Conservation (phyloP, 2,797 vertebrate species). For the Naso thynnoides region DNA sequence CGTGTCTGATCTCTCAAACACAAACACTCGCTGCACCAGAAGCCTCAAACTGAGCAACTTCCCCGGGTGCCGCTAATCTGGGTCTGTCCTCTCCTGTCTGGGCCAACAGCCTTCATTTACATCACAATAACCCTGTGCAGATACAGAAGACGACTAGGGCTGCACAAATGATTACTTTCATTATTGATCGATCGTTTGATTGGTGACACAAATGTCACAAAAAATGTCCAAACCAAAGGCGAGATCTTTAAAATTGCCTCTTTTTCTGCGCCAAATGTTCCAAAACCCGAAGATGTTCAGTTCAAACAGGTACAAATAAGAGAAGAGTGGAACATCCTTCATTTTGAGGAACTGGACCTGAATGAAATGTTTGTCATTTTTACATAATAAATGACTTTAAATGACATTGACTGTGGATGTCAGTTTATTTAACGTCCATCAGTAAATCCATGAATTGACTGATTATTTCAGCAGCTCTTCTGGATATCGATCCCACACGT, state of each 20-base stretch:
- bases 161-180: background rate
- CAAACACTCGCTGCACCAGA: constrained; percentile 25
- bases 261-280: too few species aligned
- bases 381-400: background rate
- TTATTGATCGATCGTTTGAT: background rate
- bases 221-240: too few species aligned
- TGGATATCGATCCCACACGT: background rate
- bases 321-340: background rate
- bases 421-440: background rate
- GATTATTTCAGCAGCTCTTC: background rate
- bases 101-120: constrained; percentile 3
- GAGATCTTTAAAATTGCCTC: too few species aligned
- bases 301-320: background rate
- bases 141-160: background rate
- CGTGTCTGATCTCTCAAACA: constrained; percentile 18
- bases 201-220: too few species aligned
- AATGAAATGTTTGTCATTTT: background rate
- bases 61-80: constrained; percentile 26
- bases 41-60: constrained; percentile 33
- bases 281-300: background rate
- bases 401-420: background rate
- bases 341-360: background rate
- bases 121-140: background rate
- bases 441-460: background rate
- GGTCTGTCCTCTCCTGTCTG: constrained; percentile 8